phyloP scores from a whole-genome alignment of 1,140 invertebrate species.

The Anoplophora glabripennis region DNA sequence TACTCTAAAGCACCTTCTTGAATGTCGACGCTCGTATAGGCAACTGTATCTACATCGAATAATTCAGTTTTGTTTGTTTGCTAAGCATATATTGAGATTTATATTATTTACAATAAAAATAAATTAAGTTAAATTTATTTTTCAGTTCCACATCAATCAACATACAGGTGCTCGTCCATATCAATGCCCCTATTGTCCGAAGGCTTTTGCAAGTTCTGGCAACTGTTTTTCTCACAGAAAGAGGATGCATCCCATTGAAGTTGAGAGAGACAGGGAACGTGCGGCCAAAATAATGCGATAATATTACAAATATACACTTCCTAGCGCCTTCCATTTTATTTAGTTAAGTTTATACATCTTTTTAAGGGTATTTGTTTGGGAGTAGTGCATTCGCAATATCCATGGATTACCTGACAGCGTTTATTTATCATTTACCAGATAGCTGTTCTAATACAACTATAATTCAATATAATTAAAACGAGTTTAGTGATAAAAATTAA shows the following conservation, averaged over 20 bases:
- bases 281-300: slow-evolving; percentile 43
- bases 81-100: too few species aligned
- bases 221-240: slow-evolving; percentile 74
- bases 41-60: too few species aligned
- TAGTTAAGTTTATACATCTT: background rate
- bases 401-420: too few species aligned
- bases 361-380: background rate
- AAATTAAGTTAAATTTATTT: too few species aligned
- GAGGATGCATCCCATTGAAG: slow-evolving; percentile 64
- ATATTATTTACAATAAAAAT: too few species aligned
- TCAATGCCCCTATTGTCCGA: slow-evolving; percentile 77
- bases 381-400: background rate
- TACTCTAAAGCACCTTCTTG: too few species aligned
- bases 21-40: too few species aligned
- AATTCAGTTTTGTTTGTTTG: too few species aligned
- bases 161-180: slow-evolving; percentile 80
- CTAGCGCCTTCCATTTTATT: slow-evolving; percentile 7
- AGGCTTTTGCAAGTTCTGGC: slow-evolving; percentile 75
- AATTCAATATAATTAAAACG: too few species aligned
- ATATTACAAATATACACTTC: slow-evolving; percentile 6
- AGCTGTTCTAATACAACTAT: too few species aligned
- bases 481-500: too few species aligned
- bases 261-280: slow-evolving; percentile 42
- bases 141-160: slow-evolving; percentile 71
- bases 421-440: too few species aligned